Evolutionary conservation across 1,140 invertebrate genomes (phyloP).

Genomic region (Philopotamus ludificatus): DNA sequence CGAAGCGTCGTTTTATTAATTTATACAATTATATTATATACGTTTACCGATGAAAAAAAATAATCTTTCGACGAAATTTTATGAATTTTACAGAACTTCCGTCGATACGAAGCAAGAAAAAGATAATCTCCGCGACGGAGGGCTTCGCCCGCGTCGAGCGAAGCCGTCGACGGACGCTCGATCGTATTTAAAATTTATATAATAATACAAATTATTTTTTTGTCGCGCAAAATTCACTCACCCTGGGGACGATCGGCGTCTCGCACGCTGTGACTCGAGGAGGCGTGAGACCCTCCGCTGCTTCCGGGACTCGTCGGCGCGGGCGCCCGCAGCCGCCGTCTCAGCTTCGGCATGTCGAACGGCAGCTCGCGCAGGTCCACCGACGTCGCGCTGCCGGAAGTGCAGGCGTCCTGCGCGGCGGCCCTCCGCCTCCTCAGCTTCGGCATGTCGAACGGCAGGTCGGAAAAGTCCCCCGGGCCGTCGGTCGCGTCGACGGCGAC

Average conservation of each 20-base stretch:
- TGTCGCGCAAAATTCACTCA: neutral
- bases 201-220: too few relatives aligned
- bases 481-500: slow-evolving; percentile 49
- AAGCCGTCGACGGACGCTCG: too few relatives aligned
- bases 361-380: slow-evolving; percentile 77
- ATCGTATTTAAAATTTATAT: too few relatives aligned
- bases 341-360: slow-evolving; percentile 86
- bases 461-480: slow-evolving; percentile 62
- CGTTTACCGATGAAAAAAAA: too few relatives aligned
- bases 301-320: slow-evolving; percentile 53
- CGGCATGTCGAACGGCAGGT: slow-evolving; percentile 88
- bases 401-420: slow-evolving; percentile 60
- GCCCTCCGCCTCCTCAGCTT: slow-evolving; percentile 73
- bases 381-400: slow-evolving; percentile 69
- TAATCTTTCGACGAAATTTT: too few relatives aligned
- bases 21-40: too few relatives aligned
- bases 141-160: too few relatives aligned
- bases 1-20: too few relatives aligned
- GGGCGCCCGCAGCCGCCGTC: slow-evolving; percentile 64
- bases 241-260: slow-evolving; percentile 60
- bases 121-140: too few relatives aligned
- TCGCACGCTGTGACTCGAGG: slow-evolving; percentile 73
- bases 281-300: slow-evolving; percentile 70
- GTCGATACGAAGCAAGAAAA: too few relatives aligned
- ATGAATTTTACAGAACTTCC: too few relatives aligned